These are phyloP conservation scores for Austrolebias charrua DNA, from an alignment of 2,797 vertebrate genomes.

Conservation along the genomic window DNA sequence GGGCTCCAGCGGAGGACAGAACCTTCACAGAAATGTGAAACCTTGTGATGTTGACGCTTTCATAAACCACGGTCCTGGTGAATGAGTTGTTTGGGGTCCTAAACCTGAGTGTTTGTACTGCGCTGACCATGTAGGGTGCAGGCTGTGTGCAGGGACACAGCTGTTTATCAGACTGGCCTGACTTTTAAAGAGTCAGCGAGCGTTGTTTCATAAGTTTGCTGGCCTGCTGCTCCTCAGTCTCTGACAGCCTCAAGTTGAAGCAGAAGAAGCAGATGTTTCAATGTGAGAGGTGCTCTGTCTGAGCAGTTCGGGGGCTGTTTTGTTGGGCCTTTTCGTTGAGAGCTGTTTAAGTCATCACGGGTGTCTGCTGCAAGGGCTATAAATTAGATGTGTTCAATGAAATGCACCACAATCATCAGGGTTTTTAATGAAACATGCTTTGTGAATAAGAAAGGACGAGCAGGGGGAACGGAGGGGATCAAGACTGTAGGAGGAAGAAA, in stretches of 20 bases:
- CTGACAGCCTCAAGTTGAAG: no score
- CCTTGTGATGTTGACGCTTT: no score
- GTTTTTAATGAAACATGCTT: constrained; percentile 6
- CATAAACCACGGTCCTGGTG: no score
- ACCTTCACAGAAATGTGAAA: no score
- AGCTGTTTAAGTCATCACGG: constrained; percentile 84
- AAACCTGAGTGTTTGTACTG: constrained; percentile 72
- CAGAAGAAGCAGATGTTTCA: no score
- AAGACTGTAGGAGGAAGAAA: constrained; percentile 13
- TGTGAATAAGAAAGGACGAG: neutral
- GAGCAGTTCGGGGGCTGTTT: constrained; percentile 63
- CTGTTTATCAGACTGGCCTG: constrained; percentile 74
- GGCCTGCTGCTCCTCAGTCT: no score
- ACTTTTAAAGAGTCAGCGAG: constrained; percentile 66
- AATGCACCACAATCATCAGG: no score
- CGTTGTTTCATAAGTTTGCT: no score
- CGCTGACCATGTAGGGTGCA: constrained; percentile 78
- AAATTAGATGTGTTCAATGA: no score
- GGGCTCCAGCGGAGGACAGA: no score
- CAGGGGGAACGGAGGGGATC: constrained; percentile 6
- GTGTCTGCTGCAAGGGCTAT: no score
- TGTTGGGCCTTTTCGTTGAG: constrained; percentile 67
- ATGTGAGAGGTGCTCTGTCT: constrained; percentile 76
- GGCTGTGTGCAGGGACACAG: constrained; percentile 53
- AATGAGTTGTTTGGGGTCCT: no score